A percentile compares a stretch with the other conserved stretches of the same genome.
Evolutionary conservation across 1,140 invertebrate species (phyloP).

Genomic region (Vanessa tameamea): DNA sequence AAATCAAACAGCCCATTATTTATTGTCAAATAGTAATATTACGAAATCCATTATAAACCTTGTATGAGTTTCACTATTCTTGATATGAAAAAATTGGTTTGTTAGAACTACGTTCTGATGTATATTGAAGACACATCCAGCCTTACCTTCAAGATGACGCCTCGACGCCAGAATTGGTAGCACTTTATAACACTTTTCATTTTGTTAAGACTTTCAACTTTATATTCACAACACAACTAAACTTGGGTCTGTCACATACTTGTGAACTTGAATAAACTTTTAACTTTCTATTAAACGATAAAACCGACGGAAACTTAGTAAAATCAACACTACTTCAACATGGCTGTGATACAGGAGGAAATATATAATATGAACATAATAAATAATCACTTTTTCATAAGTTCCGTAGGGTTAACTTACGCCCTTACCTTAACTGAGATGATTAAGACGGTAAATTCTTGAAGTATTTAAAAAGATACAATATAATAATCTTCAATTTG

Average conservation of each 20-base stretch:
- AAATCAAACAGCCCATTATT: neutral
- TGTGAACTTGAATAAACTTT: conserved; percentile 66
- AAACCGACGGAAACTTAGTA: conserved; percentile 77
- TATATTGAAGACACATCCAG: conserved; percentile 78
- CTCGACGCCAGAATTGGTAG: conserved; percentile 75
- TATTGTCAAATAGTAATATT: neutral
- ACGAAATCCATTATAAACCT: conserved; percentile 1
- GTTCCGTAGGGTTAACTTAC: conserved; percentile 76
- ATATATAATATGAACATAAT: conserved; percentile 75
- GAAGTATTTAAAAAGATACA: conserved; percentile 62
- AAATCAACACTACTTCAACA: conserved; percentile 81
- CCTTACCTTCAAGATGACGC: conserved; percentile 77
- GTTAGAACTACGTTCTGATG: conserved; percentile 68
- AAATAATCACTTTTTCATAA: conserved; percentile 78
- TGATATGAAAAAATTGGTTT: conserved; percentile 26
- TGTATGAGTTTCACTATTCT: conserved; percentile 13
- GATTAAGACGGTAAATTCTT: conserved; percentile 75
- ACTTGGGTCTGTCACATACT: conserved; percentile 79
- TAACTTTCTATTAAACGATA: conserved; percentile 71
- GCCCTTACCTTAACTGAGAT: conserved; percentile 79
- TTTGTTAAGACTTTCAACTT: conserved; percentile 74
- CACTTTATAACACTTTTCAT: conserved; percentile 80
- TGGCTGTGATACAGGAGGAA: conserved; percentile 79
- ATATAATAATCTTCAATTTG: conserved; percentile 69
- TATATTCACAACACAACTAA: conserved; percentile 78